A percentile compares a stretch with the other conserved stretches of the same genome.
These are phyloP conservation scores for Formica selysi DNA, from an alignment of 1,140 invertebrate genomes.

Conservation along the genomic window DNA sequence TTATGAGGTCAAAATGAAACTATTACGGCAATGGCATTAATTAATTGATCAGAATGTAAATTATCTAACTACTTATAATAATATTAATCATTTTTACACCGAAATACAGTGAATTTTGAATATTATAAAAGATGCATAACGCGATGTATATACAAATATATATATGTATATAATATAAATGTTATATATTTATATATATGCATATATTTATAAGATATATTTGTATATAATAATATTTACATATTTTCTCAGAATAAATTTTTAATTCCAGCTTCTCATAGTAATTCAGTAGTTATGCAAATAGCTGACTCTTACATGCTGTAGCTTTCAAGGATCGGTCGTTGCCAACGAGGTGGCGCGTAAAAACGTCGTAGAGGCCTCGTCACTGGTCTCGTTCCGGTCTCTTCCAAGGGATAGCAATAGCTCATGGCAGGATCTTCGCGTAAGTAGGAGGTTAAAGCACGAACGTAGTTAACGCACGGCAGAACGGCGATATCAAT, in stretches of 20 bases:
- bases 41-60: constrained; percentile 14
- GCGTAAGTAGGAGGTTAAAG: not conserved
- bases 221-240: too few species aligned
- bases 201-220: not conserved
- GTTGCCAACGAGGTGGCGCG: not conserved
- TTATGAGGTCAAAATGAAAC: not conserved
- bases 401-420: not conserved
- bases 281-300: constrained; percentile 12
- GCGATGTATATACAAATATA: too few species aligned
- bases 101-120: not conserved
- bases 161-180: not conserved
- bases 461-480: constrained; percentile 17
- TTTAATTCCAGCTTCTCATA: not conserved
- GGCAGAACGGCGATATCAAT: constrained; percentile 36
- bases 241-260: constrained; percentile 21
- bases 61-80: not conserved
- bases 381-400: not conserved
- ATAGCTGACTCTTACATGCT: not conserved
- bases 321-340: constrained; percentile 14
- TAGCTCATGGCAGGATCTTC: not conserved
- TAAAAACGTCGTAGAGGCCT: not conserved
- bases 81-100: not conserved
- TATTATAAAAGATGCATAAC: not conserved
- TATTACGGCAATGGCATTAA: constrained; percentile 9
- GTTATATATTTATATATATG: not conserved